phyloP scores from a whole-genome alignment of 2,888 invertebrate species.

The Leistus spinibarbis region DNA sequence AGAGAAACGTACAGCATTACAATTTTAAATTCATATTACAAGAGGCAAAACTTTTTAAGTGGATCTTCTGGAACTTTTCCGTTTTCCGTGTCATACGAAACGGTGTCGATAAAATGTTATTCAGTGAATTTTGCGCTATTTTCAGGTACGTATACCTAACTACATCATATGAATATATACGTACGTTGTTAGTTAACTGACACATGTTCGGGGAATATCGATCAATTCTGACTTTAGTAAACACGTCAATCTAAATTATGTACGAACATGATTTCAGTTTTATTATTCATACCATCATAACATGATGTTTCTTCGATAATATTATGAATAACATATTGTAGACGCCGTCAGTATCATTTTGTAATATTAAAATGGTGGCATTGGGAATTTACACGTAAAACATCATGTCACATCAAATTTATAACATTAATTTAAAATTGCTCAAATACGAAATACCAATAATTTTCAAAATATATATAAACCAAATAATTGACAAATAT shows the following conservation, averaged over 20 bases:
- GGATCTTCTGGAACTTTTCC: constrained; percentile 22
- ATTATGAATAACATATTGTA: no score
- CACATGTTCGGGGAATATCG: no score
- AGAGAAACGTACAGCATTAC: constrained; percentile 24
- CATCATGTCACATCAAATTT: no score
- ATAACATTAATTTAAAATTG: no score
- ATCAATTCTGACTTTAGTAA: background rate
- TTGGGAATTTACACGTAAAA: no score
- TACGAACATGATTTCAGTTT: no score
- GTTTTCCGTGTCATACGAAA: constrained; percentile 1
- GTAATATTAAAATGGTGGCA: no score
- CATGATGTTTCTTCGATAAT: no score
- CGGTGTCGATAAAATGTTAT: background rate
- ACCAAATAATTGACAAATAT: background rate
- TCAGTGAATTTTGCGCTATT: background rate
- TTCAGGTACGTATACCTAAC: background rate
- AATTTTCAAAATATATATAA: background rate
- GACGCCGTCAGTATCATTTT: no score
- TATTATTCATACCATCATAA: no score
- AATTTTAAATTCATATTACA: constrained; percentile 37
- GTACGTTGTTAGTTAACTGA: background rate
- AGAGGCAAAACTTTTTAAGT: constrained; percentile 26
- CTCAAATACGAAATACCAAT: no score
- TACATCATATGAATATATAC: background rate
- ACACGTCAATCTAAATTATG: no score